Conservation (phyloP, 2,797 vertebrate genomes). For the Ptychadena robeensis region DNA sequence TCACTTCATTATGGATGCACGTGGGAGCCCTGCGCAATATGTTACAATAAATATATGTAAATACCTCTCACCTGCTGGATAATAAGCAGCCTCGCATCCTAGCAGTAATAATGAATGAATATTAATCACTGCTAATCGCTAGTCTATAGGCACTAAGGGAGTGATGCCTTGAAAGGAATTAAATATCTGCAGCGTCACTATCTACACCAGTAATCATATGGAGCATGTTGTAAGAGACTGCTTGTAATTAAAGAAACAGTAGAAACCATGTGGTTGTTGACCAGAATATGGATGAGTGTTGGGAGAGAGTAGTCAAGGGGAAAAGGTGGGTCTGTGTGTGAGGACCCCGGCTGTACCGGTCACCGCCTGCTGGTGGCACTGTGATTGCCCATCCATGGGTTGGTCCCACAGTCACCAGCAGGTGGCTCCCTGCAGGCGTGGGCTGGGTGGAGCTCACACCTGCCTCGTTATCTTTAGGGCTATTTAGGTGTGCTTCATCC, state of each 20-base stretch:
- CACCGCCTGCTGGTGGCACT: too few species aligned
- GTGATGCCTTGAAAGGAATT: conserved; percentile 4
- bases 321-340: too few species aligned
- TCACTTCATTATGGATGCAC: conserved; percentile 25
- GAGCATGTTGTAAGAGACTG: background rate
- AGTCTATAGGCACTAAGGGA: conserved; percentile 24
- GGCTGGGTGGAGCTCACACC: too few species aligned
- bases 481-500: too few species aligned
- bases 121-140: conserved; percentile 42
- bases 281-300: background rate
- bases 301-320: too few species aligned
- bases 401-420: too few species aligned
- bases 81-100: conserved; percentile 32
- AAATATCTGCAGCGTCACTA: conserved; percentile 4
- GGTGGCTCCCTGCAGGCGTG: too few species aligned
- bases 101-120: conserved; percentile 27
- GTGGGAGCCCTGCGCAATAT: conserved; percentile 29
- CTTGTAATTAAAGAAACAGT: background rate
- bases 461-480: too few species aligned
- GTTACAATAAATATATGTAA: conserved; percentile 34
- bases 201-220: background rate
- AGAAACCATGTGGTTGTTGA: background rate
- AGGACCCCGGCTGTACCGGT: too few species aligned
- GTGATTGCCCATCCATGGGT: too few species aligned
- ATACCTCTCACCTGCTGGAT: conserved; percentile 47